Base-by-base conservation (phyloP, 2,113 vertebrate genomes). In the Ramphastos sulfuratus region DNA sequence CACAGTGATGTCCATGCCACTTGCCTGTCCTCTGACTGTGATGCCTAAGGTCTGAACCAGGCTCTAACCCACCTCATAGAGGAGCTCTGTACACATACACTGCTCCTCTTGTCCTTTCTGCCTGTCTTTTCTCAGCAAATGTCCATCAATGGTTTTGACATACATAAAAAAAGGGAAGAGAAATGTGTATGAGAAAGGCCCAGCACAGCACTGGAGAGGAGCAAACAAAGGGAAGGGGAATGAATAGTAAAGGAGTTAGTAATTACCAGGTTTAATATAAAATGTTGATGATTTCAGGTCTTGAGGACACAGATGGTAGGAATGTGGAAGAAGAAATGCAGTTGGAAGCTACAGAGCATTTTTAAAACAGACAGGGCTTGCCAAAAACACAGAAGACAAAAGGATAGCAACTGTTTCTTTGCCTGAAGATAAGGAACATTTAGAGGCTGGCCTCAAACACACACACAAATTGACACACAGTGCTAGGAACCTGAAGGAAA, bases 351-450 rank as follows among this genome's bases (percentile, higher is more conserved):
- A 15, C 4, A 87, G 67, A 89, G 60, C 11, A 42, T 78, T 83
- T 0, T 63, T 76, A 86, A 85, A 75, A 4, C 9, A 79, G 54
- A 56, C 24, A 80, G 7, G 24, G 55, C 55, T 94, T 93, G 78
- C 60, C 60, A 92, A 92, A 95, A 63, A 1, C 27, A 69, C 39
- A 91, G 60, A 87, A 87, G 71, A 89, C 67, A 81, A 93, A 35
- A 84, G 60, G 28, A 82, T 21, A 91, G 69, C 56, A 82, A 91
- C 48, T 50, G 52, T 28, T 95, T 64, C 82, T 85, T 82, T 93
- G 89, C 72, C 82, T 92, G 69, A 89, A 91, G 89, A 89, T 90
- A 79, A 89, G 31, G 42, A 94, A 80, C 39, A 71, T 15, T 86
- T 27, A 69, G 8, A 75, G 16, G 30, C 59, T 89, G 69, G 66